Evolutionary conservation across 1,140 invertebrate genomes (phyloP).

Genomic region (Prorops nasuta): DNA sequence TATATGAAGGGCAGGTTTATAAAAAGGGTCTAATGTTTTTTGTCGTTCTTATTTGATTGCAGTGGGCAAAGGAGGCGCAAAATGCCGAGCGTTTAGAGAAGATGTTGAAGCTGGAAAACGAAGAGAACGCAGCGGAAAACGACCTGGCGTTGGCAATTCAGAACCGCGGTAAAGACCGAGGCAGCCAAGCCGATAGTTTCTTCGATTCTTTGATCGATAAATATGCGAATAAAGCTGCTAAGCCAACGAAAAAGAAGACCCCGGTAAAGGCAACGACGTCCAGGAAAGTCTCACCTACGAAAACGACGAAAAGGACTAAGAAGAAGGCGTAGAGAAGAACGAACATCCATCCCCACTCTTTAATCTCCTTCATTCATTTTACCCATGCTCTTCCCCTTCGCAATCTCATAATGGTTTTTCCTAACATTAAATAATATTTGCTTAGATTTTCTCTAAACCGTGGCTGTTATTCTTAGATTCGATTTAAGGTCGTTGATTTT

Average conservation of each 20-base stretch:
- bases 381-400: too few species aligned
- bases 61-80: conserved; percentile 53
- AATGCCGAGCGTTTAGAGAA: conserved; percentile 45
- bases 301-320: conserved; percentile 29
- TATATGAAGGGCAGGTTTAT: too few species aligned
- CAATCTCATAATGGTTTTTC: too few species aligned
- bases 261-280: conserved; percentile 15
- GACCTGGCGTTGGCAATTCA: conserved; percentile 44
- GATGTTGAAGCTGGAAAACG: conserved; percentile 42
- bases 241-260: conserved; percentile 28
- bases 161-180: conserved; percentile 41
- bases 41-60: conserved; percentile 20
- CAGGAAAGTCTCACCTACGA: conserved; percentile 11
- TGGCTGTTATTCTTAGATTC: too few species aligned
- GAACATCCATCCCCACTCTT: too few species aligned
- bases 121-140: conserved; percentile 37
- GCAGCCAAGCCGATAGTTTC: conserved; percentile 40
- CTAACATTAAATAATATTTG: too few species aligned
- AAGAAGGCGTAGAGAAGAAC: conserved; percentile 28
- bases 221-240: conserved; percentile 41
- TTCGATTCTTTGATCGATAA: conserved; percentile 52
- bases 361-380: too few species aligned
- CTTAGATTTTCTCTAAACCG: too few species aligned
- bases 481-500: too few species aligned
- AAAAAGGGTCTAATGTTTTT: too few species aligned